These are phyloP conservation scores for Mythimna lalbum DNA, from an alignment of 2,888 invertebrate genomes.

Conservation along the genomic window DNA sequence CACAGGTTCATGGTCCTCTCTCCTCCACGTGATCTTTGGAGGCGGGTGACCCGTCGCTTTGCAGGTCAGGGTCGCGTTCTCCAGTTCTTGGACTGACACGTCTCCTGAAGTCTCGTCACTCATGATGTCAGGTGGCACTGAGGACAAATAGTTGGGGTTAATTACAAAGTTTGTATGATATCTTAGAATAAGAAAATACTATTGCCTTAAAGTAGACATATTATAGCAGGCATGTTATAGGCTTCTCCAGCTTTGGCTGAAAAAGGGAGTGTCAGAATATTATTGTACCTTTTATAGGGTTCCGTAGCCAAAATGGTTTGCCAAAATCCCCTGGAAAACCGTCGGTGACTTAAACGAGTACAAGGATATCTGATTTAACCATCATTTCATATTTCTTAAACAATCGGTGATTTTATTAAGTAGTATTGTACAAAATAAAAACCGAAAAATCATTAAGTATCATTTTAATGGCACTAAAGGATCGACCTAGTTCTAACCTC, in stretches of 20 bases:
- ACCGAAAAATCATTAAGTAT: not conserved
- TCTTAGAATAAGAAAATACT: too few relatives aligned
- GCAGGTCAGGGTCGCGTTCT: slow-evolving; percentile 95
- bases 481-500: not conserved
- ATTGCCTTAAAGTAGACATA: too few relatives aligned
- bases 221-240: too few relatives aligned
- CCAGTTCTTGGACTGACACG: slow-evolving; percentile 95
- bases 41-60: slow-evolving; percentile 95
- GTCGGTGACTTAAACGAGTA: too few relatives aligned
- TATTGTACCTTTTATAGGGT: too few relatives aligned
- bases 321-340: too few relatives aligned
- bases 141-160: slow-evolving; percentile 48
- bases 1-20: slow-evolving; percentile 93
- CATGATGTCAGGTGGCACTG: slow-evolving; percentile 95
- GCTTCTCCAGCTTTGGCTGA: not conserved
- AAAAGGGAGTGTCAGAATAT: not conserved
- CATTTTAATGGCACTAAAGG: slow-evolving; percentile 26
- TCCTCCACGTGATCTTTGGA: slow-evolving; percentile 95
- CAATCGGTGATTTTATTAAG: too few relatives aligned
- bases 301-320: too few relatives aligned
- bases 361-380: too few relatives aligned
- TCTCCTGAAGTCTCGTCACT: slow-evolving; percentile 95
- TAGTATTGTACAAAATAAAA: slow-evolving; percentile 20
- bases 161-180: not conserved
- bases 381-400: too few relatives aligned